phyloP scores from a whole-genome alignment of 2,888 invertebrate genomes.

The Coleophora deauratella region DNA sequence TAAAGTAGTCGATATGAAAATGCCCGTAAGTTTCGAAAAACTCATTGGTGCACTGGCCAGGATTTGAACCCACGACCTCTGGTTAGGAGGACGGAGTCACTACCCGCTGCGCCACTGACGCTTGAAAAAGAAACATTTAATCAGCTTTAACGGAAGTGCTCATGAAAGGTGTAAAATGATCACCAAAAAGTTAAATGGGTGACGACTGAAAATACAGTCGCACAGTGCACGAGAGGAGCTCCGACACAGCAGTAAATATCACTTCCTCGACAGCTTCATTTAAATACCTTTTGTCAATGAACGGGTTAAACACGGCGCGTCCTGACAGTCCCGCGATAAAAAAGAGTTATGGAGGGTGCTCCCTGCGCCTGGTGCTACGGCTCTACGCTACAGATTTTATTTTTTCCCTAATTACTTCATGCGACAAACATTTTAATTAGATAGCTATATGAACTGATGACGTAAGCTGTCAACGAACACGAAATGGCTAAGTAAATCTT shows the following conservation, averaged over 20 bases:
- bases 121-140: no score
- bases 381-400: conserved; percentile 32
- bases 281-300: conserved; percentile 75
- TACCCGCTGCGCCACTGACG: no score
- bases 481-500: not conserved
- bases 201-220: no score
- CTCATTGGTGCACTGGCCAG: no score
- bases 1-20: no score
- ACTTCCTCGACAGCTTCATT: conserved; percentile 67
- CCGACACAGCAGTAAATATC: conserved; percentile 60
- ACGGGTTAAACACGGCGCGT: conserved; percentile 63
- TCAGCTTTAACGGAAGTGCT: no score
- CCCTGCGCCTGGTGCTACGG: conserved; percentile 36
- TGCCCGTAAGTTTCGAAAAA: no score
- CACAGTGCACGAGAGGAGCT: conserved; percentile 31
- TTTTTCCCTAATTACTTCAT: conserved; percentile 52
- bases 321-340: conserved; percentile 44
- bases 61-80: no score
- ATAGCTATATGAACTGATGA: conserved; percentile 13
- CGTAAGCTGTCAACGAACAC: conserved; percentile 4
- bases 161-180: no score
- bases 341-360: conserved; percentile 60
- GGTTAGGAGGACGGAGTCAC: no score
- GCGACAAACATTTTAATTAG: conserved; percentile 66
- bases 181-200: no score